These are phyloP conservation scores for Meloidogyne floridensis DNA, from an alignment of 1,140 invertebrate species.

Conservation along the genomic window DNA sequence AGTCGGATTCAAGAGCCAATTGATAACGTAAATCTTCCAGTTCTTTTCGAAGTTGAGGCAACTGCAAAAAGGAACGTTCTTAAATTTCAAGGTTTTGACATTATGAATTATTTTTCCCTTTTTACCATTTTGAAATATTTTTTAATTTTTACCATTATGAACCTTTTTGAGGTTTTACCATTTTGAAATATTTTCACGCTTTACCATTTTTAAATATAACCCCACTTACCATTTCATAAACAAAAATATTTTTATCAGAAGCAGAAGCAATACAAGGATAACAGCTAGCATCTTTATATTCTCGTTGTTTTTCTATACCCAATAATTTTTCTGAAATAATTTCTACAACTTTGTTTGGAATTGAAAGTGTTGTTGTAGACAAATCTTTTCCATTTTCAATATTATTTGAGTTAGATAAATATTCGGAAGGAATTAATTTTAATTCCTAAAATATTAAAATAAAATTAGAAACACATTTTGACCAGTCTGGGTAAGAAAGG, in stretches of 20 bases:
- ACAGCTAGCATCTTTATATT: slow-evolving; percentile 23
- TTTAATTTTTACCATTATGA: too few species aligned
- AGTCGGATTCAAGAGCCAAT: slow-evolving; percentile 28
- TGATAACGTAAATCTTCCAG: slow-evolving; percentile 36
- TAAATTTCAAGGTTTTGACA: not conserved
- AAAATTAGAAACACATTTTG: too few species aligned
- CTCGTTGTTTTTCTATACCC: slow-evolving; percentile 7
- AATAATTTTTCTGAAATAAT: slow-evolving; percentile 18
- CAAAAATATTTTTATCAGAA: slow-evolving; percentile 18
- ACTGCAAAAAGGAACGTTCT: slow-evolving; percentile 12
- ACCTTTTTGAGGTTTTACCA: not conserved
- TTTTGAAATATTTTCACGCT: not conserved
- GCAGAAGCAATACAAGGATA: slow-evolving; percentile 23
- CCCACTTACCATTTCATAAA: slow-evolving; percentile 25
- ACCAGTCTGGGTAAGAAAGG: too few species aligned
- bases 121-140: too few species aligned
- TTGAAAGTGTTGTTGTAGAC: not conserved
- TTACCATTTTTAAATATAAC: too few species aligned
- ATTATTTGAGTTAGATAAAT: slow-evolving; percentile 13
- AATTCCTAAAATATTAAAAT: slow-evolving; percentile 33
- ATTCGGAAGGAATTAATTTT: slow-evolving; percentile 31
- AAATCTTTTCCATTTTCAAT: not conserved
- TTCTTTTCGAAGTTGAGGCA: slow-evolving; percentile 30
- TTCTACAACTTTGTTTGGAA: slow-evolving; percentile 3
- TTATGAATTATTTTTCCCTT: too few species aligned